These are phyloP conservation scores for Eidolon dupreanum DNA, from an alignment of 2,797 vertebrate genomes.

Conservation along the genomic window DNA sequence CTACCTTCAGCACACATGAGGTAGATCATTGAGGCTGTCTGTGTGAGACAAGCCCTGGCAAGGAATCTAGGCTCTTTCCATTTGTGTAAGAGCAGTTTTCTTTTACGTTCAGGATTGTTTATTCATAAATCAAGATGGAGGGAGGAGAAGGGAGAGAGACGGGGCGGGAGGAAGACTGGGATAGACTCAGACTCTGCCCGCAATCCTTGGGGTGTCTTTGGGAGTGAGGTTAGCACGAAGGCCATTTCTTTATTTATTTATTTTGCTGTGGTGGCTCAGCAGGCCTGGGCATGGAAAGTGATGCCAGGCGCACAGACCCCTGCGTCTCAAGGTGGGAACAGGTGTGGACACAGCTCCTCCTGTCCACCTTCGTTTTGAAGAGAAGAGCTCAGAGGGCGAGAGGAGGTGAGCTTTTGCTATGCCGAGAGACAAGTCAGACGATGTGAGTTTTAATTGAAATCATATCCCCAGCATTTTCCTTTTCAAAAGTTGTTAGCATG, in stretches of 20 bases:
- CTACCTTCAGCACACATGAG: neutral
- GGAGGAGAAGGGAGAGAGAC: too few species aligned
- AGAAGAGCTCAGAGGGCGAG: slow-evolving; percentile 48
- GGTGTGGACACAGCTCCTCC: neutral
- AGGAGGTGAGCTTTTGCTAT: slow-evolving; percentile 75
- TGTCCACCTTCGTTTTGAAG: slow-evolving; percentile 32
- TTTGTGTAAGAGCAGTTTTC: slow-evolving; percentile 2
- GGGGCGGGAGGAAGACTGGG: too few species aligned
- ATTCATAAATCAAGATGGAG: neutral
- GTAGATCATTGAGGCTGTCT: neutral
- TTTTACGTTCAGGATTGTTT: slow-evolving; percentile 55
- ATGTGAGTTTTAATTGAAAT: slow-evolving; percentile 88
- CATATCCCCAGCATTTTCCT: slow-evolving; percentile 87
- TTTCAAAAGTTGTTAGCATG: slow-evolving; percentile 89
- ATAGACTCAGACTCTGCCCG: neutral
- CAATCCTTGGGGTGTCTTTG: neutral
- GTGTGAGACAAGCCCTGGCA: neutral
- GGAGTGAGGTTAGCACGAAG: neutral
- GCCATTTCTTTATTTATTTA: neutral
- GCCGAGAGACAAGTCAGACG: slow-evolving; percentile 81
- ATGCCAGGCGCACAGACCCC: neutral
- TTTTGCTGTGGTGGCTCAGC: neutral
- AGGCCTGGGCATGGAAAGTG: neutral
- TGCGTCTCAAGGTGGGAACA: neutral
- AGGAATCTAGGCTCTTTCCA: neutral